Percentiles rank a stretch among this genome's conserved stretches.
Evolutionary conservation across 2,888 invertebrate species (phyloP).

Genomic region (Plemyria rubiginata): DNA sequence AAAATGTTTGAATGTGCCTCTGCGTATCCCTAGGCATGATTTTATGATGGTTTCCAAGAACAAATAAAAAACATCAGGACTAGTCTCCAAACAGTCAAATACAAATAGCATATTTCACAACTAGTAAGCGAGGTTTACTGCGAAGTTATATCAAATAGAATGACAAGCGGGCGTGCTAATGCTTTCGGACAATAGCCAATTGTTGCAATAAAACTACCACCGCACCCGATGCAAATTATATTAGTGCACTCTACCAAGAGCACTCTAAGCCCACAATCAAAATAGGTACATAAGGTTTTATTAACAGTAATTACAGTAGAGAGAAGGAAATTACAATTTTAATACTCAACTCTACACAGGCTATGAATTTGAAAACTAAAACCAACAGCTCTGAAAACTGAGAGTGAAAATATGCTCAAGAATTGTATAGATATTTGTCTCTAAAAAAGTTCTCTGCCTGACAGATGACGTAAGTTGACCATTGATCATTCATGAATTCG

Average conservation of each 20-base stretch:
- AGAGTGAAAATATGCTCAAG: too few relatives aligned
- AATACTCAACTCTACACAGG: neutral
- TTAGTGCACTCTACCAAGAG: constrained; percentile 51
- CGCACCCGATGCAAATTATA: constrained; percentile 71
- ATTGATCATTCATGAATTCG: too few relatives aligned
- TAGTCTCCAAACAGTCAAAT: constrained; percentile 15
- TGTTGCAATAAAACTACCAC: constrained; percentile 71
- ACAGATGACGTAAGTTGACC: too few relatives aligned
- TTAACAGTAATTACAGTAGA: constrained; percentile 1
- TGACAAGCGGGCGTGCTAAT: constrained; percentile 67
- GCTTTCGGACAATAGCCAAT: constrained; percentile 66
- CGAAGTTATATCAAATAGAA: constrained; percentile 62
- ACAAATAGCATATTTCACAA: constrained; percentile 29
- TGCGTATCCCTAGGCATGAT: neutral
- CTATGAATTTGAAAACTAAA: too few relatives aligned
- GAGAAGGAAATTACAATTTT: neutral
- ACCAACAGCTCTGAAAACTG: too few relatives aligned
- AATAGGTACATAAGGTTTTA: constrained; percentile 12
- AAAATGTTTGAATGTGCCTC: constrained; percentile 2
- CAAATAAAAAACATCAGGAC: neutral
- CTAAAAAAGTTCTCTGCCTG: too few relatives aligned
- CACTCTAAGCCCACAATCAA: constrained; percentile 36
- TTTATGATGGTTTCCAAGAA: neutral
- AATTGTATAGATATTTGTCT: too few relatives aligned
- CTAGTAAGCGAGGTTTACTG: constrained; percentile 36